Conservation (phyloP, 2,113 vertebrate species). For the Osmerus eperlanus region DNA sequence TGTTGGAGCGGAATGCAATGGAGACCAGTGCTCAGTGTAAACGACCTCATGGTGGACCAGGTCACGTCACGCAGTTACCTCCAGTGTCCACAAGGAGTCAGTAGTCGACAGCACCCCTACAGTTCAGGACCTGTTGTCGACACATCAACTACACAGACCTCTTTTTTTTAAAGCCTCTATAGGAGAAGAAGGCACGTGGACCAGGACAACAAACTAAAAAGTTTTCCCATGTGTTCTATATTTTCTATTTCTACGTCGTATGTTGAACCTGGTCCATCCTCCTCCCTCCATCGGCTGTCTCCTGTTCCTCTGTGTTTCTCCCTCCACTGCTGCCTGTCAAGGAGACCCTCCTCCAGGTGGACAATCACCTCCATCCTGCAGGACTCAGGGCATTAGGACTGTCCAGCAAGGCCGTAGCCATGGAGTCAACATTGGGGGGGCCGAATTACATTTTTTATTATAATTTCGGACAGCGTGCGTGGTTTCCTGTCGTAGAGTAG, state of each 20-base stretch:
- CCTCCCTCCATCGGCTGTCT: neutral
- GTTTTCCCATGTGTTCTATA: no score
- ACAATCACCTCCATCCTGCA: no score
- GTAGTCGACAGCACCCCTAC: conserved; percentile 21
- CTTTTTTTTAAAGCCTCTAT: no score
- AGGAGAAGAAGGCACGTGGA: no score
- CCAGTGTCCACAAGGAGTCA: conserved; percentile 52
- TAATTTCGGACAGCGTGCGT: no score
- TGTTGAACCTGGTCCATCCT: neutral
- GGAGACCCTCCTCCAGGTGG: conserved; percentile 17
- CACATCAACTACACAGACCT: neutral
- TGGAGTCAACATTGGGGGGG: no score
- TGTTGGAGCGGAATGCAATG: neutral
- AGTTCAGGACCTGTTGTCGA: conserved; percentile 24
- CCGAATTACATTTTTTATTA: no score
- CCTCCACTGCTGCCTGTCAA: neutral
- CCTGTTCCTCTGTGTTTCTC: neutral
- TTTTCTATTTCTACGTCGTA: neutral
- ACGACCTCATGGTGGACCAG: neutral
- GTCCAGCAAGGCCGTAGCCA: neutral
- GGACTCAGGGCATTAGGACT: conserved; percentile 29
- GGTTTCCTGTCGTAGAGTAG: no score
- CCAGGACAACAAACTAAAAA: no score
- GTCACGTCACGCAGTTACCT: neutral
- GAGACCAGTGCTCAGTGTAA: no score